Base-by-base conservation (phyloP, 2,797 vertebrate species). In the Morus bassanus region DNA sequence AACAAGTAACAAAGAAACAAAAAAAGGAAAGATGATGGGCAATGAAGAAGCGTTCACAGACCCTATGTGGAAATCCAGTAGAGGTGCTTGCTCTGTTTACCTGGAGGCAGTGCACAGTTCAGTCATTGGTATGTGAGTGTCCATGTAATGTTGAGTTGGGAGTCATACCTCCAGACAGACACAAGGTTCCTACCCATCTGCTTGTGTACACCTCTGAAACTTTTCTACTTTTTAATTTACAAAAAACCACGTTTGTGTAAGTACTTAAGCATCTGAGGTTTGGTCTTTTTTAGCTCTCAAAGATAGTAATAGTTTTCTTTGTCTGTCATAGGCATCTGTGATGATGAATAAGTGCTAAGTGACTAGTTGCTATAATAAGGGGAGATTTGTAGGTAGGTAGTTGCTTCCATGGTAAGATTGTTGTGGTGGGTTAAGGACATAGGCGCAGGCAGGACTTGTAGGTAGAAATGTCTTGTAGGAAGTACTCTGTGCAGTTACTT, bases 101-200 rank as follows among this genome's bases (percentile, higher is more conserved):
- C 27, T 11, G 39, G 22, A 1, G 37, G 61, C 53, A 43, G 69
- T 10, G 56, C 41, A 53, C 21, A 48, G 24, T 18, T 27, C 60
- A 61, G 59, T 7, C 54, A 3, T 5, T 11, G 21, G 6, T 16
- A 27, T 35, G 22, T 27, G 43, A 54, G 8, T 16, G 56, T 13
- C 56, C 22, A 0, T 3, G 21, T 1, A 7, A 7, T 7, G 17
- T 1, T 28, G 45, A 57, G 18, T 1, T 81, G 31, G 39, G n/a
- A 43, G 10, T 5, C 0, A 0, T 13, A 1, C 7, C 43, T 45
- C 9, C 72, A 48, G n/a, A 4, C 72, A 48, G n/a, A 4, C 18
- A 13, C 0, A 2, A 65, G n/a, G 11, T 21, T 82, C 27, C 81
- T 76, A 13, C 69, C n/a, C 50, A 9, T 4, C 22, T 18, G 6